Evolutionary conservation across 2,888 invertebrate genomes (phyloP), one percentile per base, ranked within the genome.

Genomic region (Vanessa cardui): DNA sequence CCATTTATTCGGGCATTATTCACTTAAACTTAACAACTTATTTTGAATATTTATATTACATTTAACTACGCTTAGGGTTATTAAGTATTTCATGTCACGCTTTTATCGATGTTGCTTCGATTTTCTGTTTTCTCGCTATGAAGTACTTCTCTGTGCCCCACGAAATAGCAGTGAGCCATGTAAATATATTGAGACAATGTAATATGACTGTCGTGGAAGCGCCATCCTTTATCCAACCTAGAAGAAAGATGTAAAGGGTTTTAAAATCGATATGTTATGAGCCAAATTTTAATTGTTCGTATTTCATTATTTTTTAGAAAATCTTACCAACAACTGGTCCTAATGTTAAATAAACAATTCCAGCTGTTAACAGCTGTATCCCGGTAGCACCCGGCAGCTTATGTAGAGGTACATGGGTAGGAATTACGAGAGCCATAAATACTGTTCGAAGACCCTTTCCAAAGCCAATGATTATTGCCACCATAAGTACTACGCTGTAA

Each of bases 371-470:
- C 47, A 96, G 83, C 78, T 96, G 96, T 58, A 96, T 86, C 0
- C 96, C 96, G 0, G 95, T 94, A 3, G 96, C 96, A 12, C 95
- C 95, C 0, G 96, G 96, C 68, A 96, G 80, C 68, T 95, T 94
- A 71, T 95, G 94, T 16, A 96, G 79, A 0, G 96, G 94, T 52
- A 96, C 96, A 78, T 96, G 94, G 0, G 94, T 94, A 3, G 96
- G 96, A 76, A 96, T 95, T 15, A 96, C 95, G 6, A 96, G 83
- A 0, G 95, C 95, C 94, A 96, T 95, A 77, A 96, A 96, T 7
- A 96, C 95, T 6, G 96, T 96, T 65, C 96, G 89, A 1, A 96
- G 82, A 0, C 95, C 96, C 85, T 96, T 96, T 21, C 95, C 95
- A 68, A 95, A 93, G 0, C 96, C 96, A 71, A 96, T 94, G 72